Conservation (phyloP, 2,797 vertebrate species). For the Tamandua tetradactyla region DNA sequence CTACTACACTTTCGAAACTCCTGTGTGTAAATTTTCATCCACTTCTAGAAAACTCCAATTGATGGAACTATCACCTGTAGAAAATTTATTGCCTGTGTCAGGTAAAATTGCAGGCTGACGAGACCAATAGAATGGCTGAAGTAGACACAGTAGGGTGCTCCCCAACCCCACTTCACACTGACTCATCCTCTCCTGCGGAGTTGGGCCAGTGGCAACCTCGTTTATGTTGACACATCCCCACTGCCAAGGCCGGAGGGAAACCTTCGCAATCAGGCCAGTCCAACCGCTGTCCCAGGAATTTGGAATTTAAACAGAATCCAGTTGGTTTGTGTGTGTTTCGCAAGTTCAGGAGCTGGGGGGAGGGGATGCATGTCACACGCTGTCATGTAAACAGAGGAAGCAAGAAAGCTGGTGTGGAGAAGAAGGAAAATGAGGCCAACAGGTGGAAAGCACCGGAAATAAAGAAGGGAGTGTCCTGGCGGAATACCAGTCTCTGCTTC, state of each 20-base stretch:
- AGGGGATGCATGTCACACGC: not conserved
- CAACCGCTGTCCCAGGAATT: not conserved
- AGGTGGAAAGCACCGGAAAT: not conserved
- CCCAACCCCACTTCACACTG: not conserved
- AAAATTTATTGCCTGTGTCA: not conserved
- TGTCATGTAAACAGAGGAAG: not conserved
- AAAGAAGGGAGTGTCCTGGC: not conserved
- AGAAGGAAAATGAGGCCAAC: not conserved
- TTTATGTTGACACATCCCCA: not conserved
- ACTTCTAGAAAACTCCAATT: not conserved
- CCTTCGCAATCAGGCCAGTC: not conserved
- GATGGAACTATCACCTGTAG: not conserved
- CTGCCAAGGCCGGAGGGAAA: not conserved
- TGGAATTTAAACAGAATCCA: not conserved
- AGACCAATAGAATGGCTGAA: not conserved
- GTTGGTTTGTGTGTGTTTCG: not conserved
- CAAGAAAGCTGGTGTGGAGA: conserved; percentile 14
- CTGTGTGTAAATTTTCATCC: conserved; percentile 7
- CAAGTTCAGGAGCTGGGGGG: not conserved
- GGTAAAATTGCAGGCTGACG: not conserved
- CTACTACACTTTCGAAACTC: conserved; percentile 46
- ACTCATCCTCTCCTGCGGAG: not conserved
- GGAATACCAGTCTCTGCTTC: not conserved
- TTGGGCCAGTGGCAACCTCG: not conserved
- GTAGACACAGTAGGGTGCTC: not conserved